Conservation (phyloP, 30 jellyfish, hydroid and myxozoan genomes). For the Cassiopea andromeda region DNA sequence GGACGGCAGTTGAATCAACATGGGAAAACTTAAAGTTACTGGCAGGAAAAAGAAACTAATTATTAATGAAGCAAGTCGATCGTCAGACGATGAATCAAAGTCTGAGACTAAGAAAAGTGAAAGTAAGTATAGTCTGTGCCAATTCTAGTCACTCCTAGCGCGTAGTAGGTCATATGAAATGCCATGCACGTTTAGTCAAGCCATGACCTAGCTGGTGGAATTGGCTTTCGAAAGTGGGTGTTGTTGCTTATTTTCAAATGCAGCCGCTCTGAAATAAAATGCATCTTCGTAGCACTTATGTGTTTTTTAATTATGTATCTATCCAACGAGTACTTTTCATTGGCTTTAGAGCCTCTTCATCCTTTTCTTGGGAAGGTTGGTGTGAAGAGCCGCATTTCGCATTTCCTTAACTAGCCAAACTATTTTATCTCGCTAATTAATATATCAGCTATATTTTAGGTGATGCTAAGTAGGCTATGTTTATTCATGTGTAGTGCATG, state of each 20-base stretch:
- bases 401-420: too few relatives aligned
- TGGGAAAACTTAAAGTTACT: conserved; percentile 69
- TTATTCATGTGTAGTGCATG: too few relatives aligned
- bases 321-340: too few relatives aligned
- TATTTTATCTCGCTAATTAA: background rate
- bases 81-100: conserved; percentile 26
- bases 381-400: too few relatives aligned
- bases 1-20: conserved; percentile 44
- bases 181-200: background rate
- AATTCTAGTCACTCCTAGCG: background rate
- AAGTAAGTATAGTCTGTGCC: background rate
- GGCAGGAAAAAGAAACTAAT: conserved; percentile 56
- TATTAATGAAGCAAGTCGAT: conserved; percentile 24
- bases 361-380: too few relatives aligned
- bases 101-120: background rate
- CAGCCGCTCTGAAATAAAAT: background rate
- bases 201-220: background rate
- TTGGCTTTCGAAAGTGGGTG: background rate
- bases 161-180: background rate
- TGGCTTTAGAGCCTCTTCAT: too few relatives aligned
- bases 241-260: background rate
- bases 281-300: too few relatives aligned
- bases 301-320: too few relatives aligned
- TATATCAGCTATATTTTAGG: background rate
- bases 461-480: background rate